These are phyloP conservation scores for Mimumesa dahlbomi DNA, from an alignment of 2,888 invertebrate genomes.

Conservation along the genomic window DNA sequence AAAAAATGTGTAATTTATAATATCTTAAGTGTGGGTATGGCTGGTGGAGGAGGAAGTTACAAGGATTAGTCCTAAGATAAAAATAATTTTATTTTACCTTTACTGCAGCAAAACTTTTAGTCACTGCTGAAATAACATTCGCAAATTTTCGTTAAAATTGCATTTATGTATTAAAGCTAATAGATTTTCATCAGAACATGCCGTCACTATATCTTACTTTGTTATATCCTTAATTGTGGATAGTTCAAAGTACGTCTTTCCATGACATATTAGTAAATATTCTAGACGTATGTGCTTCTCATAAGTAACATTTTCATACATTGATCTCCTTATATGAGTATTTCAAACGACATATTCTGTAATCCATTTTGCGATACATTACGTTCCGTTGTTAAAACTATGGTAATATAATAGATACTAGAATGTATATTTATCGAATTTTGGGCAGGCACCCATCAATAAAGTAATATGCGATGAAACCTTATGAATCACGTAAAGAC, in stretches of 20 bases:
- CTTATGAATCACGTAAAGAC: constrained; percentile 35
- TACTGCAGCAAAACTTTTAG: constrained; percentile 6
- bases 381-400: constrained; percentile 28
- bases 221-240: constrained; percentile 11
- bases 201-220: background rate
- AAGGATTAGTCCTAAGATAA: constrained; percentile 4
- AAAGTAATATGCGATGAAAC: constrained; percentile 29
- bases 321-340: constrained; percentile 19
- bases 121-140: constrained; percentile 1
- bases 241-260: background rate
- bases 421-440: constrained; percentile 41
- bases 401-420: constrained; percentile 27
- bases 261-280: background rate
- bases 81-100: constrained; percentile 1
- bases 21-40: constrained; percentile 23
- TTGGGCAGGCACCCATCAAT: constrained; percentile 52
- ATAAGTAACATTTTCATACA: constrained; percentile 5
- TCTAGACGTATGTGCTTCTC: background rate
- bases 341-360: constrained; percentile 4
- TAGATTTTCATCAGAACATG: no score
- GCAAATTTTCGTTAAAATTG: constrained; percentile 3
- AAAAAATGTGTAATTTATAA: constrained; percentile 24
- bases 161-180: background rate
- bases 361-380: constrained; percentile 9
- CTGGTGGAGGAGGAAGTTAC: constrained; percentile 1